A percentile compares a stretch with the other conserved stretches of the same genome.
Conservation (phyloP, 2,797 vertebrate species). For the Sebastolobus alascanus region DNA sequence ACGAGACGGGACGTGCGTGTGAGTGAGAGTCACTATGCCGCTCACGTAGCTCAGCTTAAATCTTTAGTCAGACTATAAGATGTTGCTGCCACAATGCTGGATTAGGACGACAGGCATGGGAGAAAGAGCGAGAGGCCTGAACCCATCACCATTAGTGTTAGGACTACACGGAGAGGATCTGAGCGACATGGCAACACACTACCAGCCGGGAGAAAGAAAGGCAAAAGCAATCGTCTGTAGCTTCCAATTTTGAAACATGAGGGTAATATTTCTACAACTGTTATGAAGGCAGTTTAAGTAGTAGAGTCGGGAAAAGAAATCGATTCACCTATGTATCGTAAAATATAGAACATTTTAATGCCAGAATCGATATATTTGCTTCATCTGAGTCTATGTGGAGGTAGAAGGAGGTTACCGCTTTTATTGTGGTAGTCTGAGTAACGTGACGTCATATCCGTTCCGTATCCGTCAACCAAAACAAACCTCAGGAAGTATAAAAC, state of each 20-base stretch:
- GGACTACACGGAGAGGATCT: not conserved
- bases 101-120: slow-evolving; percentile 82
- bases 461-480: too few relatives aligned
- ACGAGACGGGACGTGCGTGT: slow-evolving; percentile 80
- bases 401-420: too few relatives aligned
- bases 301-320: too few relatives aligned
- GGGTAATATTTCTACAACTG: not conserved
- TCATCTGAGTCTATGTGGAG: too few relatives aligned
- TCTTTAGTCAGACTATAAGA: slow-evolving; percentile 93
- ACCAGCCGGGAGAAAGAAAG: not conserved
- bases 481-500: too few relatives aligned
- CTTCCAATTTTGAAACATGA: not conserved
- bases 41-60: slow-evolving; percentile 94
- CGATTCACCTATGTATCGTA: too few relatives aligned
- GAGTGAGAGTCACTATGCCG: slow-evolving; percentile 87
- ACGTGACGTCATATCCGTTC: too few relatives aligned
- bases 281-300: not conserved
- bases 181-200: not conserved
- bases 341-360: too few relatives aligned
- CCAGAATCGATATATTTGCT: too few relatives aligned
- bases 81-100: slow-evolving; percentile 85
- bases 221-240: not conserved
- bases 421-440: too few relatives aligned
- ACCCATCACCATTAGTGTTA: not conserved
- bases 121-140: slow-evolving; percentile 68